Conservation (phyloP, 2,113 vertebrate species). For the Neofelis nebulosa region DNA sequence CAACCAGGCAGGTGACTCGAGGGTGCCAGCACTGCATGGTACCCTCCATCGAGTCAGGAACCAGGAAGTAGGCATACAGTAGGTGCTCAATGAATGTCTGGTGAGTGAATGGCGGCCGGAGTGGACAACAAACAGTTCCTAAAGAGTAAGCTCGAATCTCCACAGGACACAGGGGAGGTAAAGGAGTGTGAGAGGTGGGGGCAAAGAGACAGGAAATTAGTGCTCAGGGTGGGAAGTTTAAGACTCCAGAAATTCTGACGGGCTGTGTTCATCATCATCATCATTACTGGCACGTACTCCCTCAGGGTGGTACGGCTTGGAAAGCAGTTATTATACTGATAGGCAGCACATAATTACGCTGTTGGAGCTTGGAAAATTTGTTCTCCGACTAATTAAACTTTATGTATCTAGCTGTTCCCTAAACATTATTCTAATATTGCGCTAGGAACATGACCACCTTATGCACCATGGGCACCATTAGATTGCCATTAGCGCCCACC, state of each 20-base stretch:
- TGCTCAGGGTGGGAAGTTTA: neutral
- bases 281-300: neutral
- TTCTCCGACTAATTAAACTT: slow-evolving; percentile 31
- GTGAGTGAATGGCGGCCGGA: neutral
- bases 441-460: neutral
- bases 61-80: accelerated
- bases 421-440: slow-evolving; percentile 20
- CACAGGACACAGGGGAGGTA: neutral
- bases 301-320: neutral
- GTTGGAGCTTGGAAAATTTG: neutral
- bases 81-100: neutral
- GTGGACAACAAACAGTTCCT: neutral
- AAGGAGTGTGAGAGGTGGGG: neutral
- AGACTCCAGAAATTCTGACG: neutral
- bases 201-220: neutral
- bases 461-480: neutral
- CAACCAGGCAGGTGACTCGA: neutral
- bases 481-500: neutral
- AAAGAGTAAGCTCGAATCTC: neutral
- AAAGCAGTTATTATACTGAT: neutral
- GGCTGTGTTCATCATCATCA: neutral
- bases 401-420: neutral
- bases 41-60: neutral
- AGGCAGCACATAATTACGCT: slow-evolving; percentile 39
- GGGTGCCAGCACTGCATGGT: accelerated